phyloP scores from a whole-genome alignment of 2,888 invertebrate species.

The Agrochola lychnidis region DNA sequence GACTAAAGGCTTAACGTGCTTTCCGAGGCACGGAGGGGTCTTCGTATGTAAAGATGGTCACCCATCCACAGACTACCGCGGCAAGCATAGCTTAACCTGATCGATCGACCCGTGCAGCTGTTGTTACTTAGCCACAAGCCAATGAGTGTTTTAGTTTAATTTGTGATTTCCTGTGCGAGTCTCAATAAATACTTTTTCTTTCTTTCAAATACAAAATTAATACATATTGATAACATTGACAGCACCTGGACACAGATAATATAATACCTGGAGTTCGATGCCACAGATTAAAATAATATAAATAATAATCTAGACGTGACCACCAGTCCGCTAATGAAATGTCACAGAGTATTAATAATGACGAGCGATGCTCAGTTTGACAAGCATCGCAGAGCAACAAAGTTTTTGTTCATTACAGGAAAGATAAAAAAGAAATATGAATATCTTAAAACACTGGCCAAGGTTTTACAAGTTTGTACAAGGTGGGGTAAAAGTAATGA shows the following conservation, averaged over 20 bases:
- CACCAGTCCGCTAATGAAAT: slow-evolving; percentile 19
- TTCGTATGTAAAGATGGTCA: too few species aligned
- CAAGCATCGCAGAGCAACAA: background rate
- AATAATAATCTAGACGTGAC: slow-evolving; percentile 4
- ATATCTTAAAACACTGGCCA: background rate
- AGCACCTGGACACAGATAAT: background rate
- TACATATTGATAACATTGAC: slow-evolving; percentile 22
- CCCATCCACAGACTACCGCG: too few species aligned
- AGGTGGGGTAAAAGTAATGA: too few species aligned
- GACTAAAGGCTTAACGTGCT: too few species aligned
- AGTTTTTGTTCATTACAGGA: slow-evolving; percentile 7
- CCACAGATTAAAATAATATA: slow-evolving; percentile 12
- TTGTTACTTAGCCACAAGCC: too few species aligned
- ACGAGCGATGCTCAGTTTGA: background rate
- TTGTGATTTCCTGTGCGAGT: too few species aligned
- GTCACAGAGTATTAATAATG: slow-evolving; percentile 26
- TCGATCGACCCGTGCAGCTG: too few species aligned
- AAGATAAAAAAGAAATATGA: slow-evolving; percentile 1
- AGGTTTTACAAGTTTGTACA: too few species aligned
- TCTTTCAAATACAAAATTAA: slow-evolving; percentile 1
- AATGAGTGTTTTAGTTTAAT: too few species aligned
- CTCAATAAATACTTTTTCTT: too few species aligned
- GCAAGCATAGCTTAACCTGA: too few species aligned
- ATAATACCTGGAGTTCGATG: background rate
- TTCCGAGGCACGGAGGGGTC: too few species aligned